Evolutionary conservation across 2,113 vertebrate genomes (phyloP).

Genomic region (Ameiurus melas): DNA sequence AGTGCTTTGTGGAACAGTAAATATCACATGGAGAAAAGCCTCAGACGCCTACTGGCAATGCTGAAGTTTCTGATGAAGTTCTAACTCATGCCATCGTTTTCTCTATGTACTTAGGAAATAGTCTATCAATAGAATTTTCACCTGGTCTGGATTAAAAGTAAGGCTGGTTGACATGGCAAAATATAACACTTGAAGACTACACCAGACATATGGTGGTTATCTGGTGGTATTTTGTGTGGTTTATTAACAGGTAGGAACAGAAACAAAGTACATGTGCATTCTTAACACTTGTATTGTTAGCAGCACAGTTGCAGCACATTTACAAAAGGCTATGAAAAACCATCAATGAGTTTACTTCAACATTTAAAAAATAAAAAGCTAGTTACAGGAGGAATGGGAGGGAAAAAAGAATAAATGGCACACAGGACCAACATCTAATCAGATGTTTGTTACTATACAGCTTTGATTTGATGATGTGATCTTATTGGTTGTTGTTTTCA

Average conservation of each 20-base stretch:
- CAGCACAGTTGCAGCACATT: not conserved
- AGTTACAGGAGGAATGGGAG: not conserved
- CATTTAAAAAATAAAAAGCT: not conserved
- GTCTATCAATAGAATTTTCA: not conserved
- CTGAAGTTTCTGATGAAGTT: conserved; percentile 5
- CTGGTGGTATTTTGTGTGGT: not conserved
- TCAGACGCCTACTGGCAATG: conserved; percentile 32
- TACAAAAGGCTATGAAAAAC: not conserved
- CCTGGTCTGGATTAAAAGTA: not conserved
- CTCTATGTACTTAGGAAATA: not conserved
- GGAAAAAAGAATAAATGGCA: too few relatives aligned
- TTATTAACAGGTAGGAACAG: not conserved
- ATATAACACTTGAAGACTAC: not conserved
- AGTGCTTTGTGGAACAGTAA: conserved; percentile 54
- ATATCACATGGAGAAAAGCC: conserved; percentile 41
- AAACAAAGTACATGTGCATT: not conserved
- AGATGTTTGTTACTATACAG: not conserved
- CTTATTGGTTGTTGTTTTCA: not conserved
- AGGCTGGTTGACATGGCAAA: not conserved
- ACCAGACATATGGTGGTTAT: not conserved
- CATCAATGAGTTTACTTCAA: not conserved
- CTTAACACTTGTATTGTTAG: not conserved
- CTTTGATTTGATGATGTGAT: not conserved
- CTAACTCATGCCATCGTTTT: conserved; percentile 23
- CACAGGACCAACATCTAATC: not conserved